These are phyloP conservation scores for Brachyhypopomus occidentalis DNA, from an alignment of 2,113 vertebrate species.

Conservation along the genomic window DNA sequence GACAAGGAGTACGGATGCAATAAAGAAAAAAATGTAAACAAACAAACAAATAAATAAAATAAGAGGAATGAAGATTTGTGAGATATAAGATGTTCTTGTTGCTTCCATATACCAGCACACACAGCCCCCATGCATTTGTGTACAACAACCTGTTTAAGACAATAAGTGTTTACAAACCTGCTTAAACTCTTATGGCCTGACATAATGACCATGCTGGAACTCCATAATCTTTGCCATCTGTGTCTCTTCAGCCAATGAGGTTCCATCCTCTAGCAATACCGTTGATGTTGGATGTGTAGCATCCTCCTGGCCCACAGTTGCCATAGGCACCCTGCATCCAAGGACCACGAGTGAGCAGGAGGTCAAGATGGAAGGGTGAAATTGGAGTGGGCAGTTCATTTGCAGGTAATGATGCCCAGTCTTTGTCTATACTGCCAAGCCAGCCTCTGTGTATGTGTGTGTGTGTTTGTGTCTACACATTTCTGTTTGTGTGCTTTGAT, in stretches of 20 bases:
- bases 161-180: conserved; percentile 51
- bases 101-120: neutral
- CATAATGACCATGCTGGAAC: conserved; percentile 75
- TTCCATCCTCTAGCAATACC: neutral
- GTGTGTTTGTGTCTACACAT: neutral
- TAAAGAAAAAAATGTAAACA: too few species aligned
- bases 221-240: conserved; percentile 79
- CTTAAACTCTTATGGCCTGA: conserved; percentile 69
- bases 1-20: too few species aligned
- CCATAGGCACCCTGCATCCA: neutral
- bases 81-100: neutral
- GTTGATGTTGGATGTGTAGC: too few species aligned
- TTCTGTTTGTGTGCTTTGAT: neutral
- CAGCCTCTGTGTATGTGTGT: neutral
- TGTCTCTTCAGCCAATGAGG: conserved; percentile 53
- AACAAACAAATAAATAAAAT: too few species aligned
- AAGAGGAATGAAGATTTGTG: neutral
- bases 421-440: neutral
- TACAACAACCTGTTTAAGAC: conserved; percentile 60
- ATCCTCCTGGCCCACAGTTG: neutral
- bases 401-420: neutral
- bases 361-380: neutral
- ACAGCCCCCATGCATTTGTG: too few species aligned
- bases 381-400: neutral
- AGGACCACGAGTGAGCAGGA: neutral